Conservation (phyloP, 2,888 invertebrate genomes). For the Molanna angustata region DNA sequence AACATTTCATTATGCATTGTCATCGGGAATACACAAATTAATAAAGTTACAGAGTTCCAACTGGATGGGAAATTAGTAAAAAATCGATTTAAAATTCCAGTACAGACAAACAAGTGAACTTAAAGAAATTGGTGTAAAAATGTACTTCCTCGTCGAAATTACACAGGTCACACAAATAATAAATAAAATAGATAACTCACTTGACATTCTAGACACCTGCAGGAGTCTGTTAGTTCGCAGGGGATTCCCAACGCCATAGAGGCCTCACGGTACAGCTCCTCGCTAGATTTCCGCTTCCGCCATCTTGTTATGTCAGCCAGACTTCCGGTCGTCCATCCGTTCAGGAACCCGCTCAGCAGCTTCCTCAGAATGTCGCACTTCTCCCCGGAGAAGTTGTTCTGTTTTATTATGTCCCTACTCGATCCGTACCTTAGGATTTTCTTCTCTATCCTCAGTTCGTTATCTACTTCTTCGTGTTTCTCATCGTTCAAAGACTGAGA, state of each 20-base stretch:
- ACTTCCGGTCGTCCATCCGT: slow-evolving; percentile 23
- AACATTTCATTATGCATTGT: no score
- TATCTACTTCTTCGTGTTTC: slow-evolving; percentile 6
- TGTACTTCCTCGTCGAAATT: no score
- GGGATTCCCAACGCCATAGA: slow-evolving; percentile 27
- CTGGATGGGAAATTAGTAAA: no score
- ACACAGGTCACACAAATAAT: no score
- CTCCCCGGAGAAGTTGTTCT: slow-evolving; percentile 26
- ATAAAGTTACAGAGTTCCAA: no score
- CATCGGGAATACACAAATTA: no score
- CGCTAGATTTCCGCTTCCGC: slow-evolving; percentile 25
- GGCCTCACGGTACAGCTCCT: slow-evolving; percentile 27
- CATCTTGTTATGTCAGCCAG: slow-evolving; percentile 16
- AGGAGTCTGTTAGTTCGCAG: slow-evolving; percentile 31
- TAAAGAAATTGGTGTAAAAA: no score
- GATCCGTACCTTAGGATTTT: slow-evolving; percentile 10
- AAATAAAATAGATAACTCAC: no score
- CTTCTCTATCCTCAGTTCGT: slow-evolving; percentile 7
- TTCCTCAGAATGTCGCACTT: slow-evolving; percentile 28
- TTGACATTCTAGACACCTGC: slow-evolving; percentile 31
- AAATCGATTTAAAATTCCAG: no score
- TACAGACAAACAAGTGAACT: no score
- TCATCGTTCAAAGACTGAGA: slow-evolving; percentile 11
- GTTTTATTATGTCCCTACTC: slow-evolving; percentile 18
- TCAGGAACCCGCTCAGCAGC: slow-evolving; percentile 25